A percentile compares a stretch with the other conserved stretches of the same genome.
phyloP scores from a whole-genome alignment of 2,113 vertebrate species.

The Charadrius vociferus region DNA sequence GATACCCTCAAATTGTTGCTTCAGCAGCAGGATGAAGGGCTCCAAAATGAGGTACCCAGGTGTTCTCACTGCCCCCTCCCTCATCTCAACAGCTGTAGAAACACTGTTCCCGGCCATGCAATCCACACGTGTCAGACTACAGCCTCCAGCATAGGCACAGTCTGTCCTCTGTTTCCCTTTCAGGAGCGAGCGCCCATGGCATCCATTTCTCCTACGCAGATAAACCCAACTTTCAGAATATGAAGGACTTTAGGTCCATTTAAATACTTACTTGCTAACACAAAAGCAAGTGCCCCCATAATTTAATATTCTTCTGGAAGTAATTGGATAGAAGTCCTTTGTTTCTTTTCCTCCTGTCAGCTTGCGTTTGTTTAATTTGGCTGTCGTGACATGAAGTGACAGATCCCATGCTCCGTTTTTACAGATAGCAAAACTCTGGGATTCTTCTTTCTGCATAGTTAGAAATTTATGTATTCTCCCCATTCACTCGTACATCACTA shows the following conservation, averaged over 20 bases:
- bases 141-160: not conserved
- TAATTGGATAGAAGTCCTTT: conserved; percentile 63
- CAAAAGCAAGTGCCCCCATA: conserved; percentile 9
- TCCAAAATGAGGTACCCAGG: not conserved
- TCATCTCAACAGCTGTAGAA: not conserved
- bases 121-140: not conserved
- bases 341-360: conserved; percentile 62
- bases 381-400: conserved; percentile 44
- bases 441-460: conserved; percentile 16
- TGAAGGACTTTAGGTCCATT: not conserved
- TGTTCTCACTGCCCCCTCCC: not conserved
- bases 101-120: fast-evolving
- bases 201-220: not conserved
- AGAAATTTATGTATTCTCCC: conserved; percentile 53
- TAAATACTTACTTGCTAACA: conserved; percentile 56
- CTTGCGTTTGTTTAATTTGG: conserved; percentile 56
- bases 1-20: not conserved
- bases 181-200: not conserved
- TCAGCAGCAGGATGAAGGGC: not conserved
- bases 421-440: conserved; percentile 7
- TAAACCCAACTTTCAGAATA: not conserved
- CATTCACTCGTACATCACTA: conserved; percentile 27
- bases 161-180: not conserved
- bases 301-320: conserved; percentile 58
- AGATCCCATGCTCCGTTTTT: not conserved